Conservation (phyloP, 2,797 vertebrate species). For the Thamnophis elegans region DNA sequence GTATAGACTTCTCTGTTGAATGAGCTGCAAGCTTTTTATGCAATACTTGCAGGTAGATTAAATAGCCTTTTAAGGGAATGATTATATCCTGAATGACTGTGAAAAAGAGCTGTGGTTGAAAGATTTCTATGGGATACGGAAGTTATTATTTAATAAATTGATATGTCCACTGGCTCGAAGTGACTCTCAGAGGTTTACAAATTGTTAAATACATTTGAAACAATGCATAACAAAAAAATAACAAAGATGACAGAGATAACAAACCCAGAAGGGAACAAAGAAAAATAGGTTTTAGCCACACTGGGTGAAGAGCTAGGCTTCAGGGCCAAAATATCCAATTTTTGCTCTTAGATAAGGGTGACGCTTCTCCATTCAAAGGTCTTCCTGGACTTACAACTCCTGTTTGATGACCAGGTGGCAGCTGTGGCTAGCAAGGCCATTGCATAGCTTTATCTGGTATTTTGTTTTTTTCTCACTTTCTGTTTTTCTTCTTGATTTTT, state of each 20-base stretch:
- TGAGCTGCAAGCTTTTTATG: not conserved
- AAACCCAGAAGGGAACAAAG: not conserved
- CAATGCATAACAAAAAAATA: not conserved
- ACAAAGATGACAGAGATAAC: not conserved
- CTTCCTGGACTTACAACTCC: no score
- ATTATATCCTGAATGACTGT: not conserved
- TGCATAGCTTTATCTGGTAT: not conserved
- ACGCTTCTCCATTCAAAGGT: no score
- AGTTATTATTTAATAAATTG: not conserved
- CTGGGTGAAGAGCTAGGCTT: not conserved
- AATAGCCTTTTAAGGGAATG: not conserved
- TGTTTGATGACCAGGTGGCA: no score
- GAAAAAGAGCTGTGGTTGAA: not conserved
- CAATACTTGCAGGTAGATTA: not conserved
- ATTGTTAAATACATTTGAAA: not conserved
- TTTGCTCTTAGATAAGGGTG: no score
- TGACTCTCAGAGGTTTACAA: not conserved
- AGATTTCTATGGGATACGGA: not conserved
- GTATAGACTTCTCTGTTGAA: not conserved
- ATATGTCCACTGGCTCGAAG: not conserved
- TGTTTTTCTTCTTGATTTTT: not conserved
- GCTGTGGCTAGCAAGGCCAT: no score
- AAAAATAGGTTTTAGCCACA: not conserved
- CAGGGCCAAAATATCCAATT: not conserved
- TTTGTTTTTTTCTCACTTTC: not conserved